Percentiles rank a stretch among this genome's conserved stretches.
phyloP scores from a whole-genome alignment of 2,797 vertebrate genomes.

The Pseudochirops corinnae region DNA sequence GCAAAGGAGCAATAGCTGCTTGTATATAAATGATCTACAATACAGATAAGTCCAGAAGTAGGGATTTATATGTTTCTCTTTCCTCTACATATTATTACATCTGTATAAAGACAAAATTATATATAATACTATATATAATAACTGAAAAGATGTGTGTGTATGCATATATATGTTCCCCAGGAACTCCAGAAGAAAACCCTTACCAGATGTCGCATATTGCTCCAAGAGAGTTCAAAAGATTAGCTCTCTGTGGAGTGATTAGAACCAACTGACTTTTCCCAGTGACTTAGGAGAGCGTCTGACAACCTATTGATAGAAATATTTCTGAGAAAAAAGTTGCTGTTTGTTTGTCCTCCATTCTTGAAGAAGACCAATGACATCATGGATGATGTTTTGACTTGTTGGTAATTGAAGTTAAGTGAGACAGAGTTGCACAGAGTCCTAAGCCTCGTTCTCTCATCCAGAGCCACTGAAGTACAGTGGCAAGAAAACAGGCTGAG shows the following conservation, averaged over 20 bases:
- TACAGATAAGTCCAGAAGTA: neutral
- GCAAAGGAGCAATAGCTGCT: neutral
- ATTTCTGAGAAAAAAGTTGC: slow-evolving; percentile 33
- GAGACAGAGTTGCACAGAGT: neutral
- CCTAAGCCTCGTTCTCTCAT: neutral
- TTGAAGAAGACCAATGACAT: neutral
- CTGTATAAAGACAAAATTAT: slow-evolving; percentile 6
- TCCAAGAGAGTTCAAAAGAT: slow-evolving; percentile 37
- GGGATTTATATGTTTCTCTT: neutral
- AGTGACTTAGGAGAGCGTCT: neutral
- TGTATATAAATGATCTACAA: neutral
- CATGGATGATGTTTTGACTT: neutral
- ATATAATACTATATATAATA: slow-evolving; percentile 32
- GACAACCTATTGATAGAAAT: slow-evolving; percentile 33
- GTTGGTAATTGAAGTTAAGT: neutral
- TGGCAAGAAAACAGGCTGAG: neutral
- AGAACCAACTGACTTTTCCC: slow-evolving; percentile 18
- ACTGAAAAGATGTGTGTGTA: neutral
- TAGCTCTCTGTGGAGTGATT: slow-evolving; percentile 29
- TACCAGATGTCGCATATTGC: slow-evolving; percentile 40
- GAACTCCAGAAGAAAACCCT: slow-evolving; percentile 54
- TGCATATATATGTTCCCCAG: neutral
- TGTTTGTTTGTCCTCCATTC: slow-evolving; percentile 47
- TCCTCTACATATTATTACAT: neutral
- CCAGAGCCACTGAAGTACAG: neutral